Base-by-base conservation (phyloP, 2,113 vertebrate genomes). In the Cavia aperea region DNA sequence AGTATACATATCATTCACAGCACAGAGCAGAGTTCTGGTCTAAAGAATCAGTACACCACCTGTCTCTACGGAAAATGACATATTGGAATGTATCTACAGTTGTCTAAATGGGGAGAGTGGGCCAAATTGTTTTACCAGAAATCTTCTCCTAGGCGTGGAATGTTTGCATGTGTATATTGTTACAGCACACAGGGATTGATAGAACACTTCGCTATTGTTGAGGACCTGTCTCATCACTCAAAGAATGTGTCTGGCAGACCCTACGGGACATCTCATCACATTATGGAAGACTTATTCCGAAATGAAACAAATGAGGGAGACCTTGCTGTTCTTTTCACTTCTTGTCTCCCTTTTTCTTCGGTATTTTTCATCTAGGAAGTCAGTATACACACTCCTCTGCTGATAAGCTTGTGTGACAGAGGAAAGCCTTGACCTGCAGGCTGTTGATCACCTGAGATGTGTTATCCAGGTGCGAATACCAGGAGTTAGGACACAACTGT, bases 111-210 rank as follows among this genome's bases (percentile, higher is more conserved):
- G 51, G 63, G 81, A 88, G 81, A 95, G 66, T 81, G 86, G 89
- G 93, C 91, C 92, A 96, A 96, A 97, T 96, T 86, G 95, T 96
- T 97, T 96, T 96, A 91, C 89, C 95, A 97, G 95, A 95, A 95
- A 95, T 93, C 66, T 77, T 91, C 54, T 94, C n/a, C 46, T 63
- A 79, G 85, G 91, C 58, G 66, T 4, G 77, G 95, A 96, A 95
- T 96, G 92, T 95, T 95, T 96, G 93, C 81, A 79, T 12, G 33
- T 94, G 94, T 96, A 75, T 96, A 88, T 92, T 70, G 93, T 96
- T 95, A 95, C 94, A 65, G 77, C 68, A 77, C 72, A 86, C 75
- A 60, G 95, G 93, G 90, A 91, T 82, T 92, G 89, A 94, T 39
- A 91, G 93, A 94, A 93, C 86, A 94, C 95, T 95, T 94, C 18